A percentile compares a stretch with the other conserved stretches of the same genome.
phyloP scores from a whole-genome alignment of 1,140 invertebrate genomes.

The Drosophila lowei region DNA sequence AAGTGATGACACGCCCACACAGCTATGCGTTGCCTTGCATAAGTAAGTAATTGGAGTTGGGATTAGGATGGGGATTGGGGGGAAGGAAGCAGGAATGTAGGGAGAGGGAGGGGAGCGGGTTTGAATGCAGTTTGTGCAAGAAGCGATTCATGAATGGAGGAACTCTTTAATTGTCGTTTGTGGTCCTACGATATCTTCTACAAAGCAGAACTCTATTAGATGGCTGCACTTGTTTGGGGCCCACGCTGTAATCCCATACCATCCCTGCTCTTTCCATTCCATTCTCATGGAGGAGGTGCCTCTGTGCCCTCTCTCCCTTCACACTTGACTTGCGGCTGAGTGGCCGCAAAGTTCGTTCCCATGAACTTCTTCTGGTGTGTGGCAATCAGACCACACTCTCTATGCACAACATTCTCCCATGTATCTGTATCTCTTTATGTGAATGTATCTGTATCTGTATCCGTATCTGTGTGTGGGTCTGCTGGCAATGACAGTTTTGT shows the following conservation, averaged over 20 bases:
- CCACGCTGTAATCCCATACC: conserved; percentile 1
- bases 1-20: conserved; percentile 78
- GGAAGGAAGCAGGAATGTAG: background rate
- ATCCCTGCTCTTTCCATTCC: background rate
- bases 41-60: conserved; percentile 46
- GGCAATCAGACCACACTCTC: conserved; percentile 49
- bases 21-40: conserved; percentile 40
- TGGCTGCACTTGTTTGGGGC: conserved; percentile 37
- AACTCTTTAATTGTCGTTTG: conserved; percentile 33
- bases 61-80: background rate
- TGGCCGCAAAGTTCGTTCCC: conserved; percentile 63
- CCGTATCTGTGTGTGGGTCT: conserved; percentile 39
- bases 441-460: conserved; percentile 3
- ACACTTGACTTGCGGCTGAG: conserved; percentile 60
- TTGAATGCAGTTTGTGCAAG: conserved; percentile 9
- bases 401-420: conserved; percentile 49
- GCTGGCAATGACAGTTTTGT: conserved; percentile 60
- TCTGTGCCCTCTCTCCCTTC: conserved; percentile 19
- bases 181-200: too few relatives aligned
- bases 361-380: conserved; percentile 64
- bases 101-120: background rate
- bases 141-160: conserved; percentile 37
- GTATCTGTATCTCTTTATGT: conserved; percentile 6
- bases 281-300: background rate
- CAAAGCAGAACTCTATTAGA: conserved; percentile 35